A percentile compares a stretch with the other conserved stretches of the same genome.
phyloP scores from a whole-genome alignment of 2,797 vertebrate genomes.

The Typhlichthys subterraneus region DNA sequence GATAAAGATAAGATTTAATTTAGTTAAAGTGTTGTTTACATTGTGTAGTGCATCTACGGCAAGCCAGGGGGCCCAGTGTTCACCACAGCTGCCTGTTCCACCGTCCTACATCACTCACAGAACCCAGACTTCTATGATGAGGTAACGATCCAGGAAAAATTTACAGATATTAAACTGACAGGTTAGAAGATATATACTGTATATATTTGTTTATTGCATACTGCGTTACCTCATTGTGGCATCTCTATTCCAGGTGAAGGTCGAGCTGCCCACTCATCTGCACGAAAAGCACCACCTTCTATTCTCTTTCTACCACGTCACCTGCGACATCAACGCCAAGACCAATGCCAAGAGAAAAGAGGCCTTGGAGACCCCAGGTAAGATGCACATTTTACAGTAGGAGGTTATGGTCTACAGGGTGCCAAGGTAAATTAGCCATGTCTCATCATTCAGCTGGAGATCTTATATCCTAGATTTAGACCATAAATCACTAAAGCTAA shows the following conservation, averaged over 20 bases:
- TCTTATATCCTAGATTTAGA: too few species aligned
- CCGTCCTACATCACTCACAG: slow-evolving; percentile 95
- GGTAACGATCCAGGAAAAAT: slow-evolving; percentile 69
- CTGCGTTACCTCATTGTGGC: slow-evolving; percentile 1
- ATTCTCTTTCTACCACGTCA: slow-evolving; percentile 98
- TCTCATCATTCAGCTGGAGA: too few species aligned
- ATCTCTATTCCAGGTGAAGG: slow-evolving; percentile 85
- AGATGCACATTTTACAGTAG: not conserved
- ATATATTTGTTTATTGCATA: not conserved
- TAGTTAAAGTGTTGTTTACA: not conserved
- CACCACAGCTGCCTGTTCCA: slow-evolving; percentile 85
- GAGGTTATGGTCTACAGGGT: too few species aligned
- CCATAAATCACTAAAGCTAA: too few species aligned
- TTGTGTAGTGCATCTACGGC: slow-evolving; percentile 90
- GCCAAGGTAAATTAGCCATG: too few species aligned
- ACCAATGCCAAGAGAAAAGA: slow-evolving; percentile 97
- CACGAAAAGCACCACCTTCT: slow-evolving; percentile 97
- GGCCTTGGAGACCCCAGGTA: slow-evolving; percentile 93
- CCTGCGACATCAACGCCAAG: slow-evolving; percentile 98
- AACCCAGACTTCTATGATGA: slow-evolving; percentile 98
- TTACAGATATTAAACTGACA: too few species aligned
- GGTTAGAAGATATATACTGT: too few species aligned
- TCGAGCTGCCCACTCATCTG: slow-evolving; percentile 95
- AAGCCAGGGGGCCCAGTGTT: slow-evolving; percentile 92
- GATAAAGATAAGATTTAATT: not conserved